Percentiles rank a stretch among this genome's conserved stretches.
Evolutionary conservation across 2,888 invertebrate genomes (phyloP).

Genomic region (Parnassius apollo): DNA sequence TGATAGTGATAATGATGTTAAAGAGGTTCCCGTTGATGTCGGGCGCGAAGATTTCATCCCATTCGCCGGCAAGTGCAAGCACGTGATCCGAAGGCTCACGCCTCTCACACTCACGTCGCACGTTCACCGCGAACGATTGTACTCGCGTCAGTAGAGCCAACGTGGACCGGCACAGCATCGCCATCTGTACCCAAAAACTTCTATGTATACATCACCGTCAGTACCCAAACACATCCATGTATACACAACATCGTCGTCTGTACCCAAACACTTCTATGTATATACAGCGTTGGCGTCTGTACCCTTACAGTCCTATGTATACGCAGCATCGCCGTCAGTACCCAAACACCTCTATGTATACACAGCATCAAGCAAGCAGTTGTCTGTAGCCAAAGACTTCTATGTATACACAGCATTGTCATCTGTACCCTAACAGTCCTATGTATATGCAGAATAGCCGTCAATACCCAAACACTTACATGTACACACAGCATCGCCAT

Average conservation of each 20-base stretch:
- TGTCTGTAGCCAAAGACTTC: too few relatives aligned
- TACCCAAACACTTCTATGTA: too few relatives aligned
- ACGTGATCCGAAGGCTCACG: slow-evolving; percentile 51
- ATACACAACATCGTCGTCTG: too few relatives aligned
- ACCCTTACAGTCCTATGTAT: background rate
- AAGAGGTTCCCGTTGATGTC: slow-evolving; percentile 80
- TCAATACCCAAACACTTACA: too few relatives aligned
- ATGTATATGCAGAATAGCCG: background rate
- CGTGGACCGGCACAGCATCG: slow-evolving; percentile 73
- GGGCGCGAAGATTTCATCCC: slow-evolving; percentile 88
- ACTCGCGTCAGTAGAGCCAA: slow-evolving; percentile 76
- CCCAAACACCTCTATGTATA: too few relatives aligned
- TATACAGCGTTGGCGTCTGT: slow-evolving; percentile 70
- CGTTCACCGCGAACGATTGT: slow-evolving; percentile 60
- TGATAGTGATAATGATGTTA: slow-evolving; percentile 47
- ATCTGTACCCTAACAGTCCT: slow-evolving; percentile 19
- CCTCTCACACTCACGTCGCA: slow-evolving; percentile 66
- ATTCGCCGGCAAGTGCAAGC: slow-evolving; percentile 83
- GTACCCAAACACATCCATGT: too few relatives aligned
- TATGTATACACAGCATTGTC: too few relatives aligned
- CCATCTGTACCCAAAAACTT: slow-evolving; percentile 50
- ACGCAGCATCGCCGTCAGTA: background rate
- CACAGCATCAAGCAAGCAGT: too few relatives aligned
- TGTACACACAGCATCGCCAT: slow-evolving; percentile 64
- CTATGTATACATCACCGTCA: background rate